These are phyloP conservation scores for Hirtodrosophila trivittata DNA, from an alignment of 2,888 invertebrate species.

Conservation along the genomic window DNA sequence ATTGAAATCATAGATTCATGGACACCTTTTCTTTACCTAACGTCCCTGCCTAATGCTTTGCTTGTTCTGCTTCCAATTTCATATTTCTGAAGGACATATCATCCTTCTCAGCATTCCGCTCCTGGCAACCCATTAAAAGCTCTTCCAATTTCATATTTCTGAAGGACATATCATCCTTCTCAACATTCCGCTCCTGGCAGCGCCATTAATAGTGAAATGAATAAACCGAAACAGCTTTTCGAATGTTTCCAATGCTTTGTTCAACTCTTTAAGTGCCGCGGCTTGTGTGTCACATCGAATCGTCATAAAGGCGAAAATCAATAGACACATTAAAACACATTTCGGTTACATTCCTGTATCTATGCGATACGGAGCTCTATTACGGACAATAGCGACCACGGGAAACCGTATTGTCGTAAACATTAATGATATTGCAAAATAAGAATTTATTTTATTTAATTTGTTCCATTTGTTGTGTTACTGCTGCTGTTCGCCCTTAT, in stretches of 20 bases:
- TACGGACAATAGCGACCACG: slow-evolving; percentile 13
- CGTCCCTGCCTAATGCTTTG: no score
- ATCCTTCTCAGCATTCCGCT: no score
- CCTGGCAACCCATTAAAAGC: no score
- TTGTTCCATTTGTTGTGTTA: slow-evolving; percentile 28
- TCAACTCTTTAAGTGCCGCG: slow-evolving; percentile 28
- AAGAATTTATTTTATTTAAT: slow-evolving; percentile 70
- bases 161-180: no score
- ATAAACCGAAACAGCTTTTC: no score
- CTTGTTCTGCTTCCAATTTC: no score
- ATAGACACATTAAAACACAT: slow-evolving; percentile 61
- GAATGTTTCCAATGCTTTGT: not conserved
- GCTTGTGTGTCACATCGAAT: slow-evolving; percentile 39
- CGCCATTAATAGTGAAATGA: not conserved
- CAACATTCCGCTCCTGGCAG: no score
- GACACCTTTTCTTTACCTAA: no score
- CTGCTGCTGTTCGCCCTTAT: slow-evolving; percentile 20
- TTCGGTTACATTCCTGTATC: slow-evolving; percentile 43
- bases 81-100: no score
- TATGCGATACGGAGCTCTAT: slow-evolving; percentile 21
- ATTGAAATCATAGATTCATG: no score
- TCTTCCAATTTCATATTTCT: no score
- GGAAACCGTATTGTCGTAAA: slow-evolving; percentile 46
- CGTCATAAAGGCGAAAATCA: slow-evolving; percentile 66
- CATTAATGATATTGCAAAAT: slow-evolving; percentile 69